These are phyloP conservation scores for Nothobranchius kuhntae DNA, from an alignment of 2,113 vertebrate species.

Conservation along the genomic window DNA sequence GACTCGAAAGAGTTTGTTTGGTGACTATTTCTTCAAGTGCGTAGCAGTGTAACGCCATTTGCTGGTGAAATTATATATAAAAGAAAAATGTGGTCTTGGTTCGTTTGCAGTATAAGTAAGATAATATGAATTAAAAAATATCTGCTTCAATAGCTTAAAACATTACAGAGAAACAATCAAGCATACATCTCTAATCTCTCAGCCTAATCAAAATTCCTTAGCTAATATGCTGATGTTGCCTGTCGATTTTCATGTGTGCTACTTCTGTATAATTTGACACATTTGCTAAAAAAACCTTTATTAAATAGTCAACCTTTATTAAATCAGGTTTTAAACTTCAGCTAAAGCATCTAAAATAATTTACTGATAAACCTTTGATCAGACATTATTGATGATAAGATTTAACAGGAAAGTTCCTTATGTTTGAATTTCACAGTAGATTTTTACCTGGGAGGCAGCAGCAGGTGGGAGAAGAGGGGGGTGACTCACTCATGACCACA, in stretches of 20 bases:
- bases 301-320: no score
- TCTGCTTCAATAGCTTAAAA: no score
- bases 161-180: no score
- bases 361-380: neutral
- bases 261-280: no score
- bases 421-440: neutral
- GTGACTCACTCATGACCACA: slow-evolving; percentile 13
- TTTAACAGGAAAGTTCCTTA: slow-evolving; percentile 40
- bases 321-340: no score
- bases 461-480: slow-evolving; percentile 20
- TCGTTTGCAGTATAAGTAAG: neutral
- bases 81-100: neutral
- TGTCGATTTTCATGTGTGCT: no score
- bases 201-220: no score
- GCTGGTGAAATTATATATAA: neutral
- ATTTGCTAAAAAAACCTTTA: no score
- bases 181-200: no score
- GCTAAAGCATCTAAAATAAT: no score
- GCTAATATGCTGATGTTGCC: no score
- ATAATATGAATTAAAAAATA: no score
- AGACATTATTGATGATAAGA: slow-evolving; percentile 5
- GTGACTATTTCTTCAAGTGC: neutral
- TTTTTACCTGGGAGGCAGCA: slow-evolving; percentile 20
- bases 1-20: neutral
- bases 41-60: slow-evolving; percentile 37